Percentiles rank a stretch among this genome's conserved stretches.
These are phyloP conservation scores for Poeciliopsis turneri DNA, from an alignment of 2,797 vertebrate species.

Conservation along the genomic window DNA sequence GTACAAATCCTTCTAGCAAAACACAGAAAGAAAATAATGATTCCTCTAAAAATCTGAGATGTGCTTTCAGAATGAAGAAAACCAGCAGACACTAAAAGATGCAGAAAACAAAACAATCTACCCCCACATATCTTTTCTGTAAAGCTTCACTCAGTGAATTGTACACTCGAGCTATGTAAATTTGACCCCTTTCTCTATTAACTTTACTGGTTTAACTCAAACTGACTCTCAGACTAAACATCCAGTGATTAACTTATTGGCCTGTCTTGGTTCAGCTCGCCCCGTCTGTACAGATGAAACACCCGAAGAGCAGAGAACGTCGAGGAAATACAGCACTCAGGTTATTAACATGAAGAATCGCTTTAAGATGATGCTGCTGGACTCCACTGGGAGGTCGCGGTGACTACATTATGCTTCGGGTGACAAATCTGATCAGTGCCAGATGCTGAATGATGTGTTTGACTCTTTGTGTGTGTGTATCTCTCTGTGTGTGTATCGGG, in stretches of 20 bases:
- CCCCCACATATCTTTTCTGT: constrained; percentile 28
- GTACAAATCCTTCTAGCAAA: constrained; percentile 25
- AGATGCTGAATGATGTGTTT: constrained; percentile 20
- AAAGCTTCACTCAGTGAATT: constrained; percentile 34
- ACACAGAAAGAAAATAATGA: constrained; percentile 6
- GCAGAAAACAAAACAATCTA: constrained; percentile 14
- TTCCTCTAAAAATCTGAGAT: constrained; percentile 11
- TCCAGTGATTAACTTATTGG: constrained; percentile 28
- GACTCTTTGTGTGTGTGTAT: not conserved
- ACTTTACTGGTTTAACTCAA: constrained; percentile 13
- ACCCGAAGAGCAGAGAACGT: constrained; percentile 27
- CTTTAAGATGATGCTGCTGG: constrained; percentile 51
- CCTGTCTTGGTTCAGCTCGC: constrained; percentile 5
- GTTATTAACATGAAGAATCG: constrained; percentile 53
- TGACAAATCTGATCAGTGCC: constrained; percentile 55
- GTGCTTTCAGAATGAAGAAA: constrained; percentile 20
- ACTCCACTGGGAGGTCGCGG: constrained; percentile 44
- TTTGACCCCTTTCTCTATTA: constrained; percentile 11
- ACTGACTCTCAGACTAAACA: constrained; percentile 6
- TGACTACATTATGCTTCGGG: constrained; percentile 41
- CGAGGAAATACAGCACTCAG: constrained; percentile 46
- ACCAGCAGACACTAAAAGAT: constrained; percentile 4
- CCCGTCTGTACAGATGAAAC: constrained; percentile 39
- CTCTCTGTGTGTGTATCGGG: too few relatives aligned
- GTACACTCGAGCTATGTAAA: constrained; percentile 31